Evolutionary conservation across 1,140 invertebrate genomes (phyloP), one percentile per base, ranked within the genome.

Genomic region (Aphidius gifuensis): DNA sequence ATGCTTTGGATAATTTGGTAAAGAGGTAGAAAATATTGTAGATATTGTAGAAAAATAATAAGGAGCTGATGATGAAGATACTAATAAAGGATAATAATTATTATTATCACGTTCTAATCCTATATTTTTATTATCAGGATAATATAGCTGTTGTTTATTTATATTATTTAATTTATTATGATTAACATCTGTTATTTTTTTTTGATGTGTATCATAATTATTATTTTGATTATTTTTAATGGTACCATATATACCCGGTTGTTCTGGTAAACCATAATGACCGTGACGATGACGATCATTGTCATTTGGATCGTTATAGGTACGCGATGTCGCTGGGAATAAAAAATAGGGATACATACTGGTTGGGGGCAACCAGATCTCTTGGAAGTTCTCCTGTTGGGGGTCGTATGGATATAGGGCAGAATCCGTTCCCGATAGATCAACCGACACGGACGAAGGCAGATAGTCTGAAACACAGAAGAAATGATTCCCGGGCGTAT

Each of bases 391-490:
- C 67, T 80, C 80, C 71, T 80, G 76, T 70, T 82, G 77, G 67
- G 80, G 76, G 71, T 83, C 80, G 75, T 79, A 80, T 60, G 81
- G 78, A 78, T 83, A 81, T 67, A 83, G 79, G 79, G 82, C 83
- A 68, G 83, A 82, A 67, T 83, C 82, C 71, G 83, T 82, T 73
- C 81, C 82, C 69, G 83, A 80, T 71, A 82, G 77, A 71, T 84
- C 83, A 76, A 83, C 69, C 71, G 78, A 76, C 76, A 76, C 77
- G 74, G 73, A 76, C 49, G 76, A 74, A 74, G 82, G 81, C 74
- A 80, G 78, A 76, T 78, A 73, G 77, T 84, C 83, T 85, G 83
- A 83, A 84, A 84, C 80, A 84, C 80, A 83, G 72, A 81, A 80
- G 71, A 71, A 80, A 70, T 79, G 71, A 70, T 71, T 72, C 70